A percentile compares a stretch with the other conserved stretches of the same genome.
Conservation (phyloP, 2,113 vertebrate genomes). For the Stigmatopora nigra region DNA sequence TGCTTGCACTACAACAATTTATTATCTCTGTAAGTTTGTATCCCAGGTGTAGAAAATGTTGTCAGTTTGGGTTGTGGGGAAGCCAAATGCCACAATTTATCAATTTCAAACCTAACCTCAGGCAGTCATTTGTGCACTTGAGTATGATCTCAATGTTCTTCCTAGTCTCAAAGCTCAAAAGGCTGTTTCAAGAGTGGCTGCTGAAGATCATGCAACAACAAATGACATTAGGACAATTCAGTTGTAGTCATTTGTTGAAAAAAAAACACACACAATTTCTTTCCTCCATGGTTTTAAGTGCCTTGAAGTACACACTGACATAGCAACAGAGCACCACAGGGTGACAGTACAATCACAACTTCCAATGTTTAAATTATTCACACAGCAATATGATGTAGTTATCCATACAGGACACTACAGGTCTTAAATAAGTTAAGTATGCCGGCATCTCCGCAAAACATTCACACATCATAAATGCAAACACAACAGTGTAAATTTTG, state of each 20-base stretch:
- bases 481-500: neutral
- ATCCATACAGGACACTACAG: conserved; percentile 76
- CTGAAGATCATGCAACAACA: conserved; percentile 25
- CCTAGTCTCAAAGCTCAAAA: too few species aligned
- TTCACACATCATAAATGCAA: conserved; percentile 61
- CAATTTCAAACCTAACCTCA: conserved; percentile 44
- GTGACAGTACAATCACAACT: conserved; percentile 79
- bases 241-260: conserved; percentile 65
- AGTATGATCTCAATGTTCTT: neutral
- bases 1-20: neutral
- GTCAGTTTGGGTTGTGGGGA: conserved; percentile 51
- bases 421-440: conserved; percentile 89
- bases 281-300: conserved; percentile 51
- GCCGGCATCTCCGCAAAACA: conserved; percentile 81
- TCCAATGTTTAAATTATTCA: conserved; percentile 65
- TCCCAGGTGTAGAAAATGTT: conserved; percentile 49
- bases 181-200: too few species aligned
- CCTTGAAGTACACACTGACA: conserved; percentile 71
- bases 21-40: neutral
- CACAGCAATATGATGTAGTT: conserved; percentile 75
- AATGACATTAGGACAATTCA: conserved; percentile 24
- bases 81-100: conserved; percentile 56
- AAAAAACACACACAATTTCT: conserved; percentile 68
- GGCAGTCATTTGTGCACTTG: conserved; percentile 49
- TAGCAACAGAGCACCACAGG: conserved; percentile 74